These are phyloP conservation scores for Archips xylosteana DNA, from an alignment of 2,888 invertebrate genomes.

Conservation along the genomic window DNA sequence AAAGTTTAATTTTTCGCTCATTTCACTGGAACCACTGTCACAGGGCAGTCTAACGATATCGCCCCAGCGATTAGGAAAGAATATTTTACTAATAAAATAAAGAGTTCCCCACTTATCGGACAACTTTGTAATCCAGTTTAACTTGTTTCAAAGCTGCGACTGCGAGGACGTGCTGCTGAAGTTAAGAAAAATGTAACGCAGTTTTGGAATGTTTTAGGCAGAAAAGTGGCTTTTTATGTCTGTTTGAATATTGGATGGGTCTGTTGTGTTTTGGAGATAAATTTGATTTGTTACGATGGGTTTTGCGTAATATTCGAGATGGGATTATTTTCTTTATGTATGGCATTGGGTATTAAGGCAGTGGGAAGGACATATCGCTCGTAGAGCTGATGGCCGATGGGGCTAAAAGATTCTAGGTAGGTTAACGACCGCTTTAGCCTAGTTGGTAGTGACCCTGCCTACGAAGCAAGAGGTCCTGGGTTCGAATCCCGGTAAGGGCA, in stretches of 20 bases:
- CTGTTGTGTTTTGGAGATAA: constrained; percentile 1
- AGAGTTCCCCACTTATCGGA: constrained; percentile 47
- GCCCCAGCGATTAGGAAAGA: constrained; percentile 51
- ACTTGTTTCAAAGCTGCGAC: constrained; percentile 9
- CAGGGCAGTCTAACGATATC: constrained; percentile 18
- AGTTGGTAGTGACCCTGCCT: no score
- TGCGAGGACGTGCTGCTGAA: constrained; percentile 13
- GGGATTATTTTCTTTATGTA: background rate
- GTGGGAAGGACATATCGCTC: no score
- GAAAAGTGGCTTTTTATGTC: constrained; percentile 29
- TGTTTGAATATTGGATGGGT: constrained; percentile 11
- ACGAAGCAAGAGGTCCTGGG: no score
- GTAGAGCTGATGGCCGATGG: no score
- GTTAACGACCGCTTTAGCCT: no score
- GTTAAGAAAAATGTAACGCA: constrained; percentile 34
- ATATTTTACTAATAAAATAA: constrained; percentile 56
- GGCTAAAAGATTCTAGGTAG: no score
- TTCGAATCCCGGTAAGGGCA: no score
- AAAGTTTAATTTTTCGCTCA: no score
- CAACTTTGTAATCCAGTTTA: constrained; percentile 43
- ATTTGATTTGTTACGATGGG: constrained; percentile 5
- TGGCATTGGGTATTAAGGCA: background rate
- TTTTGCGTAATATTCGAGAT: background rate
- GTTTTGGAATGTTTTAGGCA: constrained; percentile 27
- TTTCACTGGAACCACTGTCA: constrained; percentile 18